Base-by-base conservation (phyloP, 2,797 vertebrate species). In the Hemibagrus guttatus region DNA sequence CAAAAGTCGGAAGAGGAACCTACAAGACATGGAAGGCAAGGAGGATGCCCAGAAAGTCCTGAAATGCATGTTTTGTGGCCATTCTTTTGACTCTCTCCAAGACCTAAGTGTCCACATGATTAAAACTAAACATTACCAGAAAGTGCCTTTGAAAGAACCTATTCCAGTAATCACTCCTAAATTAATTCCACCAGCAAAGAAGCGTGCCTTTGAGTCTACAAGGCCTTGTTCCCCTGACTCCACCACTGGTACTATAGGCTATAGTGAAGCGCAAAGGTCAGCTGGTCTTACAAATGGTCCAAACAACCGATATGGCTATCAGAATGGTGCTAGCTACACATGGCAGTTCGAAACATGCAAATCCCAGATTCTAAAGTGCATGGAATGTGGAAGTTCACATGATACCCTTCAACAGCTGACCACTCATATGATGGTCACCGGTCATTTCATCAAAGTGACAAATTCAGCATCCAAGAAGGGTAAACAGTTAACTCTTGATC, bases 141-240 rank as follows among this genome's bases (percentile, higher is more conserved):
- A 99, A 98, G 98, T 99, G 98, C 98, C 98, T 99, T 98, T 99
- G 94, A 99, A 99, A 96, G 98, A 99, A 96, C 98, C 98, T 0
- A 97, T 99, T 88, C 98, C 98, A 85, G 96, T 98, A 87, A 94
- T 99, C 91, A 96, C 97, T 46, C 97, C 97, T 46, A 99, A 99
- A 94, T 93, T 99, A 94, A 94, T 99, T 92, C 95, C 98, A 89
- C 96, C 97, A 69, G 93, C 97, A 52, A 99, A 98, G 96, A 99
- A 99, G 89, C 97, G 98, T 13, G 96, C 97, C 87, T 99, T 98
- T 75, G 98, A 99, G 75, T 94, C 96, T 66, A 96, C 96, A 54
- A 96, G 98, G 87, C 98, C 98, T 6, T 99, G 98, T 86, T 99
- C 98, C 83, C 98, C 98, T 0, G 98, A 99, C 91, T 99, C 98